Conservation (phyloP, 2,113 vertebrate genomes). For the Eublepharis macularius region DNA sequence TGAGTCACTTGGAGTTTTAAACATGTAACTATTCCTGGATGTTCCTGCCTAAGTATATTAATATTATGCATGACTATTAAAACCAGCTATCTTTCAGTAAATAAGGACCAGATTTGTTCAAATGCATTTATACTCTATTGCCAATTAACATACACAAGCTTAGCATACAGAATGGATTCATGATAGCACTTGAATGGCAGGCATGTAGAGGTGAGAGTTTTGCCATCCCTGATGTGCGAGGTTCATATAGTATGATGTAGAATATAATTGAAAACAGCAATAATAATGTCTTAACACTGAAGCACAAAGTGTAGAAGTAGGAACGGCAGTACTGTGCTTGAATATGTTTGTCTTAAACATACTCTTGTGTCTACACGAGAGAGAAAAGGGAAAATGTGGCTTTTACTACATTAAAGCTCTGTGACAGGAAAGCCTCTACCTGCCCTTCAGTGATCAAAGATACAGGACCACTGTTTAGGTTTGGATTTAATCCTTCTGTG, state of each 20-base stretch:
- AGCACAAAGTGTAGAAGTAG: neutral
- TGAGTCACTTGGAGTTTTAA: neutral
- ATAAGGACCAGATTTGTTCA: neutral
- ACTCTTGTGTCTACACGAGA: neutral
- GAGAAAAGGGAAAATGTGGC: neutral
- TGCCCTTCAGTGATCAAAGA: neutral
- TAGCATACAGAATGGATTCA: rapidly evolving
- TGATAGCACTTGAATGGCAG: conserved; percentile 24
- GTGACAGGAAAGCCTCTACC: neutral
- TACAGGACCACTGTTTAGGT: neutral
- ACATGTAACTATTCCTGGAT: neutral
- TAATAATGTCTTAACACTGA: neutral
- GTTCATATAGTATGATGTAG: neutral
- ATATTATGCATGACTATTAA: neutral
- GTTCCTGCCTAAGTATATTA: neutral
- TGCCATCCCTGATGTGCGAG: neutral
- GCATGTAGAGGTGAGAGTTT: neutral
- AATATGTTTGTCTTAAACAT: neutral
- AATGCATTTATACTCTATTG: neutral
- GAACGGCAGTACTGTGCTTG: neutral
- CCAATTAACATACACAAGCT: neutral
- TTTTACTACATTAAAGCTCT: neutral
- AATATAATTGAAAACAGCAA: neutral
- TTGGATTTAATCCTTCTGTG: neutral
- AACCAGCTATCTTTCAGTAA: neutral